phyloP scores from a whole-genome alignment of 2,113 vertebrate species.

The Tragelaphus scriptus region DNA sequence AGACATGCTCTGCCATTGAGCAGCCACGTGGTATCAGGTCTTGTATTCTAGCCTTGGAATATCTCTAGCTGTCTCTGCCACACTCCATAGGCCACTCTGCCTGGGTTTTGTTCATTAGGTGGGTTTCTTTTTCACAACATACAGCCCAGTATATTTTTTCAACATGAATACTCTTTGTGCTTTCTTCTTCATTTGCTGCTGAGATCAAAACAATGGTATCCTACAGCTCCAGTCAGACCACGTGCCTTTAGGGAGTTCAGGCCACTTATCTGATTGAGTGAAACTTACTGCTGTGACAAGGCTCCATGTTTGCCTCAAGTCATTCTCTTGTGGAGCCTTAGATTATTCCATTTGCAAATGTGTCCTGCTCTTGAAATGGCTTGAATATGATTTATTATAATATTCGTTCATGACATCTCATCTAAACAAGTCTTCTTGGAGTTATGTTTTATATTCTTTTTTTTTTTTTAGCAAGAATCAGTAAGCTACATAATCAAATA shows the following conservation, averaged over 20 bases:
- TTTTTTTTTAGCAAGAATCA: constrained; percentile 56
- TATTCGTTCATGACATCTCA: constrained; percentile 56
- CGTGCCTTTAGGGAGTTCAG: background rate
- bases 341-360: constrained; percentile 66
- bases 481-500: constrained; percentile 64
- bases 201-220: background rate
- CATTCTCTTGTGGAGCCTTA: constrained; percentile 50
- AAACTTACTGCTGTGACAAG: constrained; percentile 45
- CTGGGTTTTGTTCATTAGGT: background rate
- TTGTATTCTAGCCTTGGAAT: background rate
- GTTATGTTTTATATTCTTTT: constrained; percentile 28
- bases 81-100: accelerated
- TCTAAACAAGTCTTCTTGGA: constrained; percentile 64
- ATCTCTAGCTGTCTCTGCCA: background rate
- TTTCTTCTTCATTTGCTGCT: background rate
- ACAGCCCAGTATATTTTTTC: background rate
- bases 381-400: constrained; percentile 63
- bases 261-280: constrained; percentile 37
- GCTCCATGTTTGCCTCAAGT: constrained; percentile 57
- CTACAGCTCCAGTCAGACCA: background rate
- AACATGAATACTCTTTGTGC: background rate
- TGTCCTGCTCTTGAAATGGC: constrained; percentile 43
- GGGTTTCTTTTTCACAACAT: background rate
- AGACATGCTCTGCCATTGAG: accelerated
- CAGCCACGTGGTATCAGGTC: background rate